A percentile compares a stretch with the other conserved stretches of the same genome.
These are phyloP conservation scores for Cephus nigrinus DNA, from an alignment of 2,888 invertebrate genomes.

Conservation along the genomic window DNA sequence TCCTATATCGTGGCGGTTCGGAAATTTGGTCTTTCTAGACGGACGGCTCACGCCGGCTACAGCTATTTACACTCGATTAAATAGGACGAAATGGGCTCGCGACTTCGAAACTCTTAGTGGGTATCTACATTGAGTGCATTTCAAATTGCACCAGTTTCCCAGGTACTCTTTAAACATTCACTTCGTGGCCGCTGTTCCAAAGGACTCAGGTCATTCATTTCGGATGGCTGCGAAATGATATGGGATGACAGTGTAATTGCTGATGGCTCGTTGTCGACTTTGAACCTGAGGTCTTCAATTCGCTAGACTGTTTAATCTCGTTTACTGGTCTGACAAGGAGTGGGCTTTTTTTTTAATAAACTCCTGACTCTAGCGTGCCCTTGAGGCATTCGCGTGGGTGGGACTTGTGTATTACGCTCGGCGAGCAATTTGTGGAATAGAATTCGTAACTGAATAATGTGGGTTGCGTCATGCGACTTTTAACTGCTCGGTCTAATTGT, in stretches of 20 bases:
- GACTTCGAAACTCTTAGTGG: not conserved
- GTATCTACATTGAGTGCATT: not conserved
- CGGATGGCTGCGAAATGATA: not conserved
- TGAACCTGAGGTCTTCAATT: not conserved
- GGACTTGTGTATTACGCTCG: not conserved
- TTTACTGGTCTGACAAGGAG: not conserved
- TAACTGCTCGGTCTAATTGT: not conserved
- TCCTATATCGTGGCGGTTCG: not conserved
- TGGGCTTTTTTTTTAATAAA: not conserved
- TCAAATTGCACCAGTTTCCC: not conserved
- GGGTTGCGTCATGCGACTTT: slow-evolving; percentile 17
- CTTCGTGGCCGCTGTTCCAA: not conserved
- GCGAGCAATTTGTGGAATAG: not conserved
- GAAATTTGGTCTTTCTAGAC: not conserved
- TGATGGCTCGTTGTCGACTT: not conserved
- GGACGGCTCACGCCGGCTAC: not conserved
- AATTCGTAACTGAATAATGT: slow-evolving; percentile 28
- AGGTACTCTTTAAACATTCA: not conserved
- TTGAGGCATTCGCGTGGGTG: not conserved
- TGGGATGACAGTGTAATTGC: not conserved
- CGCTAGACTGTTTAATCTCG: not conserved
- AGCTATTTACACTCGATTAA: not conserved
- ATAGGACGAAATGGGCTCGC: not conserved
- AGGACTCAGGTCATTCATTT: not conserved
- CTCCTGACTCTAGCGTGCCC: not conserved